phyloP scores from a whole-genome alignment of 2,113 vertebrate species.

The Pipa parva region DNA sequence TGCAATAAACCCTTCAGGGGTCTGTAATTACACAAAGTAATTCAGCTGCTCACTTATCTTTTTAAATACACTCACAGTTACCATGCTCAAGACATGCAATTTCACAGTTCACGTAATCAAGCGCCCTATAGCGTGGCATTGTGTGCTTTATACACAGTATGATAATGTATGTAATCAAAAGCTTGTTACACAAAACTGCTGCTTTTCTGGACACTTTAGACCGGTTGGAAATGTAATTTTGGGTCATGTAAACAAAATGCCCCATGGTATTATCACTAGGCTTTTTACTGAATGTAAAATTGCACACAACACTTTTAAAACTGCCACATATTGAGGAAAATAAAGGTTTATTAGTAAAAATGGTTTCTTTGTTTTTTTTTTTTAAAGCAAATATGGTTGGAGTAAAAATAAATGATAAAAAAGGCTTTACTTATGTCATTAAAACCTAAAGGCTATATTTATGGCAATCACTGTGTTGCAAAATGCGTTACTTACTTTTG shows the following conservation, averaged over 20 bases:
- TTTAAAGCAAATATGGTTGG: no score
- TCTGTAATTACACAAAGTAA: conserved; percentile 35
- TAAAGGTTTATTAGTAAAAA: no score
- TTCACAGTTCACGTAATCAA: conserved; percentile 26
- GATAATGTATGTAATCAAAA: conserved; percentile 32
- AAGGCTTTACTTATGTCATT: no score
- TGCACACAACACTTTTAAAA: no score
- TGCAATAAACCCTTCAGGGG: conserved; percentile 35
- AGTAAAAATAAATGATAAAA: no score
- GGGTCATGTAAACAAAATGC: conserved; percentile 24
- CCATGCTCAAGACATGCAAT: conserved; percentile 31
- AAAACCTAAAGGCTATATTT: no score
- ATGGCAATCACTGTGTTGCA: no score
- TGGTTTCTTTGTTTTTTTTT: no score
- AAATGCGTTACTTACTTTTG: no score
- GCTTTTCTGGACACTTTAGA: conserved; percentile 44
- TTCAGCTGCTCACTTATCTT: conserved; percentile 36
- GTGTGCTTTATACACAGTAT: conserved; percentile 20
- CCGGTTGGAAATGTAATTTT: conserved; percentile 16
- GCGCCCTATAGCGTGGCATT: conserved; percentile 17
- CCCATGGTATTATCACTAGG: not conserved
- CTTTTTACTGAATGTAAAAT: not conserved
- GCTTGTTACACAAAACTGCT: not conserved
- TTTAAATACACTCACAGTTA: conserved; percentile 34
- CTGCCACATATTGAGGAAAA: no score